A percentile compares a stretch with the other conserved stretches of the same genome.
phyloP scores from a whole-genome alignment of 2,888 invertebrate genomes.

The Clostera curtula region DNA sequence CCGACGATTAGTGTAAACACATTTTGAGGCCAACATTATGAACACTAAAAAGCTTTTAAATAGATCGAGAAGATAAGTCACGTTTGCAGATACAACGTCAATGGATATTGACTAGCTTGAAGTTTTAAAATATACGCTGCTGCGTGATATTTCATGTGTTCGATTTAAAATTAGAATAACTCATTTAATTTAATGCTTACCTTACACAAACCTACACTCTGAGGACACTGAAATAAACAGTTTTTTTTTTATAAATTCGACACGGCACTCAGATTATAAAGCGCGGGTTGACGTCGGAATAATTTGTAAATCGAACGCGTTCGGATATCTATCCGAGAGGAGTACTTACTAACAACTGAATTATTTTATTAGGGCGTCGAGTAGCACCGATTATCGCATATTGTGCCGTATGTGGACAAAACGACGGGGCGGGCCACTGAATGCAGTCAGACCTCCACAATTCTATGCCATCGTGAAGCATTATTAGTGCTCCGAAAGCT shows the following conservation, averaged over 20 bases:
- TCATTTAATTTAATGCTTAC: too few species aligned
- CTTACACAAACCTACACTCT: conserved; percentile 6
- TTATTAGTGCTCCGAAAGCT: conserved; percentile 9
- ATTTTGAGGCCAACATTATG: not conserved
- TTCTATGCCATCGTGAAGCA: conserved; percentile 6
- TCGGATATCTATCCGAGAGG: conserved; percentile 31
- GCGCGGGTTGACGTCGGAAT: conserved; percentile 13
- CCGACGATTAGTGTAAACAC: too few species aligned
- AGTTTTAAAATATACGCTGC: not conserved
- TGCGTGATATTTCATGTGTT: too few species aligned
- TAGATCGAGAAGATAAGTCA: not conserved
- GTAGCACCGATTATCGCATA: conserved; percentile 61
- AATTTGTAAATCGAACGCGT: conserved; percentile 24
- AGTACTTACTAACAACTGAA: conserved; percentile 52
- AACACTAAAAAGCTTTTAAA: conserved; percentile 5
- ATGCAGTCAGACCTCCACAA: conserved; percentile 10
- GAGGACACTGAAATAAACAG: conserved; percentile 16
- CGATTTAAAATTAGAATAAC: too few species aligned
- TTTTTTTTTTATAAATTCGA: too few species aligned
- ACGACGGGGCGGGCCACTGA: conserved; percentile 47
- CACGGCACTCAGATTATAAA: too few species aligned
- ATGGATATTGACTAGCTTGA: conserved; percentile 2
- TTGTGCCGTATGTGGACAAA: conserved; percentile 50
- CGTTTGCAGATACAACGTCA: not conserved
- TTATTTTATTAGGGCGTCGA: conserved; percentile 61